phyloP scores from a whole-genome alignment of 2,888 invertebrate genomes.

The Arrhopalites spinosus region DNA sequence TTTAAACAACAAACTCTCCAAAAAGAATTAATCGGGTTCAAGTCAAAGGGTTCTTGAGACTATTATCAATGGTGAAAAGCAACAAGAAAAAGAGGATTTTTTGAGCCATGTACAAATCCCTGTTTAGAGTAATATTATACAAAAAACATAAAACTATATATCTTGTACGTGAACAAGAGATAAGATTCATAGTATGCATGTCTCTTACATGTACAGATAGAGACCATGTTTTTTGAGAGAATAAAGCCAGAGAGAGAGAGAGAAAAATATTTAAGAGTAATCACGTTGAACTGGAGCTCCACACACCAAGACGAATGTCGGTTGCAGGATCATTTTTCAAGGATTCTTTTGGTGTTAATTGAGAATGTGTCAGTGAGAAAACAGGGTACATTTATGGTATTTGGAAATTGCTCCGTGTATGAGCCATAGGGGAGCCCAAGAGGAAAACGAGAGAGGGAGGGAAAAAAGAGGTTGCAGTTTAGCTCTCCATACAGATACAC shows the following conservation, averaged over 20 bases:
- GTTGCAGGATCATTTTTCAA: conserved; percentile 44
- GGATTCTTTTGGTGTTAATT: conserved; percentile 46
- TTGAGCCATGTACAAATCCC: too few relatives aligned
- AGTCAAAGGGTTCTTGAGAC: conserved; percentile 1
- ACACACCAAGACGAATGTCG: conserved; percentile 25
- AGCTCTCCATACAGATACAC: too few relatives aligned
- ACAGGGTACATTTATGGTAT: conserved; percentile 34
- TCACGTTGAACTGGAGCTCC: conserved; percentile 24
- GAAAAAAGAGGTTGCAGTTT: too few relatives aligned
- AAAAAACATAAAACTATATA: too few relatives aligned
- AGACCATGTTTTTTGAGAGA: too few relatives aligned
- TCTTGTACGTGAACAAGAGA: too few relatives aligned
- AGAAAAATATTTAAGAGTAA: conserved; percentile 28
- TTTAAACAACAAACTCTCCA: neutral
- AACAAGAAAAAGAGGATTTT: conserved; percentile 7
- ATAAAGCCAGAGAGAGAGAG: neutral
- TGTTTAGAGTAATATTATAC: too few relatives aligned
- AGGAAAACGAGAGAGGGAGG: neutral
- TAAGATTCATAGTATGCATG: neutral
- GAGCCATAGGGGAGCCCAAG: conserved; percentile 24
- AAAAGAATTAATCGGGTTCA: neutral
- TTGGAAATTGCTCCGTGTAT: conserved; percentile 11
- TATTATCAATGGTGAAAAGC: conserved; percentile 16
- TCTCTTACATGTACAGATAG: too few relatives aligned
- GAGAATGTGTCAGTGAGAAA: conserved; percentile 40